A percentile compares a stretch with the other conserved stretches of the same genome.
These are phyloP conservation scores for Cybosia mesomella DNA, from an alignment of 2,888 invertebrate genomes.

Conservation along the genomic window DNA sequence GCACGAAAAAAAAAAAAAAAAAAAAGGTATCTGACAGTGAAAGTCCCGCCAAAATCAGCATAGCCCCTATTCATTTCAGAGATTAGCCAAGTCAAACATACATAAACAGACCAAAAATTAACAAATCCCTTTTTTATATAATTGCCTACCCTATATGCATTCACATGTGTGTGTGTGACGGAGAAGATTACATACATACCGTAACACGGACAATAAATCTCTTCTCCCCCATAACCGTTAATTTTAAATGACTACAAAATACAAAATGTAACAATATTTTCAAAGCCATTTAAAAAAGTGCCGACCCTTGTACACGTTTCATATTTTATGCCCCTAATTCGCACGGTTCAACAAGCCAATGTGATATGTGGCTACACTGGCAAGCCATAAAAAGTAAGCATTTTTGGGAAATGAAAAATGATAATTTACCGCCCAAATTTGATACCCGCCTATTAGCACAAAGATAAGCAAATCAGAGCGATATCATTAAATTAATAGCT, in stretches of 20 bases:
- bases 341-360: neutral
- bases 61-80: too few species aligned
- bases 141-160: too few species aligned
- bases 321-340: slow-evolving; percentile 2
- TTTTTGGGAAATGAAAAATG: neutral
- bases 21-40: too few species aligned
- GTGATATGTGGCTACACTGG: neutral
- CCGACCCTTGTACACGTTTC: neutral
- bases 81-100: too few species aligned
- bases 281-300: neutral
- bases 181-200: neutral
- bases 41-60: too few species aligned
- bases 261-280: slow-evolving; percentile 12
- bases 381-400: neutral
- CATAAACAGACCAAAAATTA: too few species aligned
- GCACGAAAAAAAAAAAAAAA: too few species aligned
- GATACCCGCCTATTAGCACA: slow-evolving; percentile 7
- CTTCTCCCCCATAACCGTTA: neutral
- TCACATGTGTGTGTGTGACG: too few species aligned
- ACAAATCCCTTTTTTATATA: too few species aligned
- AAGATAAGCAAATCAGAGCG: slow-evolving; percentile 18
- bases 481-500: slow-evolving; percentile 21
- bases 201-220: neutral
- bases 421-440: neutral
- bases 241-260: slow-evolving; percentile 6